Percentiles rank a stretch among this genome's conserved stretches.
phyloP scores from a whole-genome alignment of 1,140 invertebrate species.

The Papilio machaon region DNA sequence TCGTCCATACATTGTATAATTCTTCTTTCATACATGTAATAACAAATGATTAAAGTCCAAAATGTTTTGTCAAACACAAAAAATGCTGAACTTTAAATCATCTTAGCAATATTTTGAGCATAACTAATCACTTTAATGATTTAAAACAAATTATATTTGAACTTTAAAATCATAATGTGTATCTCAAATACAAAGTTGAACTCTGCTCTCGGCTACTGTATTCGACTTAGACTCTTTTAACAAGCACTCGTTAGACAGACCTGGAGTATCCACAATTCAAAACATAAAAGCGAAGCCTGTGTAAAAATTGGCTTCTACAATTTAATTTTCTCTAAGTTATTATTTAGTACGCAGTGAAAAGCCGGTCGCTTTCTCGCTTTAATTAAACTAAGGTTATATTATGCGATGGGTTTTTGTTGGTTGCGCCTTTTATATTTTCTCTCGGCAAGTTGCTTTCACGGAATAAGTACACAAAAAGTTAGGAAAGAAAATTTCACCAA shows the following conservation, averaged over 20 bases:
- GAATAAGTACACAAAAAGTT: constrained; percentile 28
- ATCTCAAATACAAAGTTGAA: not conserved
- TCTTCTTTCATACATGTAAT: too few relatives aligned
- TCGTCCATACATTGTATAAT: too few relatives aligned
- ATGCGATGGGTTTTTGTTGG: constrained; percentile 35
- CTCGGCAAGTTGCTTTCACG: constrained; percentile 23
- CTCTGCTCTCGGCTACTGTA: constrained; percentile 9
- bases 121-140: not conserved
- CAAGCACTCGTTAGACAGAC: constrained; percentile 34
- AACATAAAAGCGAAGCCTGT: constrained; percentile 17
- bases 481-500: constrained; percentile 6
- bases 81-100: not conserved
- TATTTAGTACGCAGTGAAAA: constrained; percentile 38
- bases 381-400: constrained; percentile 39
- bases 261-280: constrained; percentile 26
- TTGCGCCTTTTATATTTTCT: constrained; percentile 34
- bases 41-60: too few relatives aligned
- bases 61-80: not conserved
- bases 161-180: not conserved
- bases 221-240: constrained; percentile 35
- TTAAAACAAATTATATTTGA: not conserved
- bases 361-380: constrained; percentile 37
- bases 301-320: constrained; percentile 36
- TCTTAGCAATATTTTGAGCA: not conserved
- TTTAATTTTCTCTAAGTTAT: constrained; percentile 38